Evolutionary conservation across 2,113 vertebrate genomes (phyloP), one percentile per base, ranked within the genome.

Genomic region (Varanus komodoensis): DNA sequence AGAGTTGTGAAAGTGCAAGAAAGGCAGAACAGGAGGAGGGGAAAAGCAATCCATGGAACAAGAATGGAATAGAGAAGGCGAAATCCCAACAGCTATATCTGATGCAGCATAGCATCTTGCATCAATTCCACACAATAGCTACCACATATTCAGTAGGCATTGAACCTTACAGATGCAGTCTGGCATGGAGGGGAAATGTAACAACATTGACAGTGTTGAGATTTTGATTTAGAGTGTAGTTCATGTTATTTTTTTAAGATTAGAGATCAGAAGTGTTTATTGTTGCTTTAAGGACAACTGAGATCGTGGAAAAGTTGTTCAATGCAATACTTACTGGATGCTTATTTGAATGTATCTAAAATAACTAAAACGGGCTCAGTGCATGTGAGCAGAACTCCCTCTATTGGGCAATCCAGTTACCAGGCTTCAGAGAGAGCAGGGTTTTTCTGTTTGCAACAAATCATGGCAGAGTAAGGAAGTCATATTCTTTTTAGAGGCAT

Each of bases 381-480:
- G 69, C 57, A 92, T 91, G 93, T 91, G 90, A 81, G 91, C 84
- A 78, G 12, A 84, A 50, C 91, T 93, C 94, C 95, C 95, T 95
- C 94, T 95, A 91, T 86, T 91, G 93, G 92, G 64, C 89, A 21
- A 50, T 86, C 27, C 0, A 19, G 69, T 25, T 73, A 88, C 74
- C n/a, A 80, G 17, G 78, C 44, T 69, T 68, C 61, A 89, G 54
- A 89, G 25, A 69, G 8, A 38, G 2, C 64, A 52, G 50, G 32
- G 29, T 89, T 89, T 89, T 85, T 69, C 61, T 69, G 44, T 79
- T 14, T 68, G 44, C 61, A 68, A 32, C 67, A 34, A 69, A 69
- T 8, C 1, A 25, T 38, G 44, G 32, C 8, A 50, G 19, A 32
- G 44, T 78, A 64, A 64, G 17, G 21, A 64, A 64, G 15, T 64